These are phyloP conservation scores for Actias luna DNA, from an alignment of 2,888 invertebrate species.

Conservation along the genomic window DNA sequence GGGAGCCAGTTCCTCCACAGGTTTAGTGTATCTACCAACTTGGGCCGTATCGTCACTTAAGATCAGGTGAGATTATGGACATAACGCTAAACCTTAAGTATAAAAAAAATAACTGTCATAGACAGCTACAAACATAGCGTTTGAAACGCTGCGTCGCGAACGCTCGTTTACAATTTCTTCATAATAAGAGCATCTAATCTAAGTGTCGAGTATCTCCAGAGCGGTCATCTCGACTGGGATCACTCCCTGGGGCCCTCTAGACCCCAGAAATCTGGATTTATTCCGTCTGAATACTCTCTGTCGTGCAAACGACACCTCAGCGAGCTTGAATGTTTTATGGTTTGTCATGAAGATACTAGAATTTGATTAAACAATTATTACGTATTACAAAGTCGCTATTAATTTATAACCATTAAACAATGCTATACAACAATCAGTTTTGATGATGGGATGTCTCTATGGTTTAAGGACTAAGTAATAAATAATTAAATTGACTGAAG, in stretches of 20 bases:
- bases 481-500: too few species aligned
- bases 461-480: too few species aligned
- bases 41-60: too few species aligned
- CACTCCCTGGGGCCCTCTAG: constrained; percentile 74
- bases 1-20: too few species aligned
- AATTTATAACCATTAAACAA: constrained; percentile 8
- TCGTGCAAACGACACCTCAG: constrained; percentile 65
- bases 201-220: constrained; percentile 70
- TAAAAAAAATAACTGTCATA: too few species aligned
- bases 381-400: constrained; percentile 19
- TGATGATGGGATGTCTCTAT: neutral
- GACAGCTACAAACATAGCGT: too few species aligned
- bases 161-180: constrained; percentile 43
- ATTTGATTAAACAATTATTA: constrained; percentile 58
- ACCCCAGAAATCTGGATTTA: constrained; percentile 72
- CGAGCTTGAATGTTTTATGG: constrained; percentile 65
- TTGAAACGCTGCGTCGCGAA: constrained; percentile 31
- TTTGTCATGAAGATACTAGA: constrained; percentile 54
- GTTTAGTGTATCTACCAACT: too few species aligned
- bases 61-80: too few species aligned
- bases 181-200: constrained; percentile 68
- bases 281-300: constrained; percentile 66
- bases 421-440: neutral
- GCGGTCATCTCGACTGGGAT: constrained; percentile 77
- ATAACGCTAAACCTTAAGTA: too few species aligned